Evolutionary conservation across 2,888 invertebrate species (phyloP), one percentile per base, ranked within the genome.

Genomic region (Diabrotica balteata): DNA sequence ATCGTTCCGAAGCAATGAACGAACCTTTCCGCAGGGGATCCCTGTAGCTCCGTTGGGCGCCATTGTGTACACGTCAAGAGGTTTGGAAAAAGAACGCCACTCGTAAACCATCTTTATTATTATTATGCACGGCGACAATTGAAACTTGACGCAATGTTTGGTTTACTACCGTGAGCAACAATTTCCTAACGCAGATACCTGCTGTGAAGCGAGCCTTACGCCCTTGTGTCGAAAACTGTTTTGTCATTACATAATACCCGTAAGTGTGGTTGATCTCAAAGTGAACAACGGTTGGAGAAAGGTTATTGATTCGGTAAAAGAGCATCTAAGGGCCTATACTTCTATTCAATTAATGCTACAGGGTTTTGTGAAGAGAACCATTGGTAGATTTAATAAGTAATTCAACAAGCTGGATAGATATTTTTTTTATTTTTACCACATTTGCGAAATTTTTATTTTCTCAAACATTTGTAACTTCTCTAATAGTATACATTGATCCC

Each of bases 61-160:
- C 82, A 84, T 84, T 84, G 84, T 84, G 78, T 71, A 74, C 76
- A 80, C 81, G 84, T 84, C 83, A 84, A 82, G 84, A 84, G 76
- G 77, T 81, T 78, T 75, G 68, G 75, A 78, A 77, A 63, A 75
- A 73, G 77, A 76, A 79, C 80, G 78, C 78, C 80, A 79, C 79
- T 81, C 82, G 81, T 83, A 83, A 84, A 83, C 82, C 79, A 83
- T 83, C 83, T 83, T 82, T 82, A 83, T 83, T 82, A 84, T 81
- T 79, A 77, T 77, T 79, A 76, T 77, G 75, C 77, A 75, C 73
- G 72, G 72, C 77, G 74, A 79, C 79, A 79, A 80, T 80, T 80
- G 80, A 79, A 79, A 79, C 76, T 78, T 79, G 78, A 79, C 77
- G 77, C 79, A 79, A 79, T 78, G 76, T 78, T 77, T 76, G 76